Conservation (phyloP, 1,140 invertebrate species). For the Ceratina australensis region DNA sequence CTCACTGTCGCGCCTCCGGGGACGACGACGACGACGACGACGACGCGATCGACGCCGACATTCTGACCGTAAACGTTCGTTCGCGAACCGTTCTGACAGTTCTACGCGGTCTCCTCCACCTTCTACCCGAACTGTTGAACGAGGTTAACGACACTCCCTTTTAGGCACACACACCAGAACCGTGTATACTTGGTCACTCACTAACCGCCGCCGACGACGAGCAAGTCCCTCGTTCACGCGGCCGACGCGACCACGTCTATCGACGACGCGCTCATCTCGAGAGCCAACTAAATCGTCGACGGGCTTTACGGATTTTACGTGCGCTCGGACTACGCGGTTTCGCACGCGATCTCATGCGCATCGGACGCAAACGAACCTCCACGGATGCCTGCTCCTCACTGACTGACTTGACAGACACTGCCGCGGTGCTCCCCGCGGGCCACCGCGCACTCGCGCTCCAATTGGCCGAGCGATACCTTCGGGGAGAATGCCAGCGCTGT, state of each 20-base stretch:
- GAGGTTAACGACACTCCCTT: slow-evolving; percentile 16
- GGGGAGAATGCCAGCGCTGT: too few relatives aligned
- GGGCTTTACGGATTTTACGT: background rate
- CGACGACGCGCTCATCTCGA: background rate
- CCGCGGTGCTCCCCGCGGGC: slow-evolving; percentile 11
- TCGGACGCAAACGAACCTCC: background rate
- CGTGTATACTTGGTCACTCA: background rate
- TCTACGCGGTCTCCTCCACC: slow-evolving; percentile 3
- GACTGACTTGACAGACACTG: slow-evolving; percentile 29
- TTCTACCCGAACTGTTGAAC: background rate
- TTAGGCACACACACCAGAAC: background rate
- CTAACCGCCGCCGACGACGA: slow-evolving; percentile 22
- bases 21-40: slow-evolving; percentile 2
- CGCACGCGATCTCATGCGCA: slow-evolving; percentile 1
- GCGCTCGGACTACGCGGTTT: background rate
- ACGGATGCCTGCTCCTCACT: slow-evolving; percentile 11
- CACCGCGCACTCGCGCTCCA: slow-evolving; percentile 16
- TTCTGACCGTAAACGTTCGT: slow-evolving; percentile 6
- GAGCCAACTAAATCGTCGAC: background rate
- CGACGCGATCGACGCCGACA: slow-evolving; percentile 32
- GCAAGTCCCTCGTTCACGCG: slow-evolving; percentile 37
- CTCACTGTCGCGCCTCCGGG: background rate
- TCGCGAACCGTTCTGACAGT: slow-evolving; percentile 16
- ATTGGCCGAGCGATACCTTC: slow-evolving; percentile 1
- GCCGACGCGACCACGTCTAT: background rate